Evolutionary conservation across 2,797 vertebrate species (phyloP).

Genomic region (Hirundo rustica): DNA sequence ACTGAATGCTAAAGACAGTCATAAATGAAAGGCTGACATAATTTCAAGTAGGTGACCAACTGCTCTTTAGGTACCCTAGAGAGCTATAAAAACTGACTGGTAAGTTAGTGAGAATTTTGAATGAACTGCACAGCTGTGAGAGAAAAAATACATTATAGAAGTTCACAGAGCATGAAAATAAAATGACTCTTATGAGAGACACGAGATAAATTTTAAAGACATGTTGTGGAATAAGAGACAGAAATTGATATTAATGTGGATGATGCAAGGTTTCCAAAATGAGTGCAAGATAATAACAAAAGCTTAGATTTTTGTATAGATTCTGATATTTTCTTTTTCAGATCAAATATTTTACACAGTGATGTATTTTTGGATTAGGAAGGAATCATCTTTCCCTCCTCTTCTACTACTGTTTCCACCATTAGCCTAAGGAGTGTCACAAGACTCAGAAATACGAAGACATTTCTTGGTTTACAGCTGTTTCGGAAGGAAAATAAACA

Average conservation of each 20-base stretch:
- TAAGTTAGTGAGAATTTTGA: neutral
- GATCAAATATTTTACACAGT: neutral
- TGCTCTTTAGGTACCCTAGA: neutral
- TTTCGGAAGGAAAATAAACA: neutral
- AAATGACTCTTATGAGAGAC: neutral
- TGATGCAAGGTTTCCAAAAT: neutral
- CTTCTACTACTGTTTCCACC: neutral
- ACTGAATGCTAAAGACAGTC: neutral
- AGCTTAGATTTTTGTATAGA: neutral
- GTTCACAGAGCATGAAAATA: neutral
- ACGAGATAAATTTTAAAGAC: neutral
- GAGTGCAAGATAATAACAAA: neutral
- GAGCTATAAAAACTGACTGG: neutral
- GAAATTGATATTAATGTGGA: neutral
- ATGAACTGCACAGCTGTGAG: constrained; percentile 5
- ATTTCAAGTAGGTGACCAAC: neutral
- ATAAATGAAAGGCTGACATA: constrained; percentile 15
- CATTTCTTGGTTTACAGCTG: neutral
- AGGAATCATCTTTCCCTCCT: neutral
- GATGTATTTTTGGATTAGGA: neutral
- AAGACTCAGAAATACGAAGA: neutral
- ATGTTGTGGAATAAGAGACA: neutral
- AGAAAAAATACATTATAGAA: neutral
- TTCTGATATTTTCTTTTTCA: neutral
- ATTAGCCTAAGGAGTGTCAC: neutral